Evolutionary conservation across 2,113 vertebrate species (phyloP).

Genomic region (Coturnix japonica): DNA sequence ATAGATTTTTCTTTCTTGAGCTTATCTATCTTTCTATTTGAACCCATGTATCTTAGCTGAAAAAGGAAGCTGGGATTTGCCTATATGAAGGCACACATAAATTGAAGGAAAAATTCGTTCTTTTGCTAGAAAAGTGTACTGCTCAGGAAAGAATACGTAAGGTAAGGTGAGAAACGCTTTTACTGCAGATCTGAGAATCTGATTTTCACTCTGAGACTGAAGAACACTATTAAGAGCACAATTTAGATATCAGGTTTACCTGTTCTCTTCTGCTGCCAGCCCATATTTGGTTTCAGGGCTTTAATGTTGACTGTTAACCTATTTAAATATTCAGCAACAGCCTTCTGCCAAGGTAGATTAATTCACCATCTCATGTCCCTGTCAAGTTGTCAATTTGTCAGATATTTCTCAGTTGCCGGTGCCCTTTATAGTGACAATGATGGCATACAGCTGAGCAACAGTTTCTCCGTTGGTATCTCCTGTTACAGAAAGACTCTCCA

Average conservation of each 20-base stretch:
- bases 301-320: slow-evolving; percentile 67
- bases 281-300: slow-evolving; percentile 62
- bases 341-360: slow-evolving; percentile 64
- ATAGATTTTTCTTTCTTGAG: background rate
- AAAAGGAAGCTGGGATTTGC: background rate
- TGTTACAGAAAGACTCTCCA: background rate
- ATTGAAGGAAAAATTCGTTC: background rate
- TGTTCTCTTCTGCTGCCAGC: slow-evolving; percentile 31
- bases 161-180: background rate
- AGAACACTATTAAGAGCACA: slow-evolving; percentile 1
- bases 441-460: slow-evolving; percentile 4
- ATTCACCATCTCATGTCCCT: slow-evolving; percentile 11
- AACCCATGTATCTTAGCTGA: fast-evolving
- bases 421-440: slow-evolving; percentile 49
- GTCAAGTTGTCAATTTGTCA: slow-evolving; percentile 65
- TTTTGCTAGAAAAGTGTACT: background rate
- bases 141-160: background rate
- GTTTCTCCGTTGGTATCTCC: background rate
- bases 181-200: background rate
- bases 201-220: slow-evolving; percentile 36
- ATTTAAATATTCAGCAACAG: slow-evolving; percentile 74
- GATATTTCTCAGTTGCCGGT: slow-evolving; percentile 54
- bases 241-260: slow-evolving; percentile 56
- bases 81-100: background rate
- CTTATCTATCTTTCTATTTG: background rate